These are phyloP conservation scores for Xiphophorus couchianus DNA, from an alignment of 2,113 vertebrate genomes.

Conservation along the genomic window DNA sequence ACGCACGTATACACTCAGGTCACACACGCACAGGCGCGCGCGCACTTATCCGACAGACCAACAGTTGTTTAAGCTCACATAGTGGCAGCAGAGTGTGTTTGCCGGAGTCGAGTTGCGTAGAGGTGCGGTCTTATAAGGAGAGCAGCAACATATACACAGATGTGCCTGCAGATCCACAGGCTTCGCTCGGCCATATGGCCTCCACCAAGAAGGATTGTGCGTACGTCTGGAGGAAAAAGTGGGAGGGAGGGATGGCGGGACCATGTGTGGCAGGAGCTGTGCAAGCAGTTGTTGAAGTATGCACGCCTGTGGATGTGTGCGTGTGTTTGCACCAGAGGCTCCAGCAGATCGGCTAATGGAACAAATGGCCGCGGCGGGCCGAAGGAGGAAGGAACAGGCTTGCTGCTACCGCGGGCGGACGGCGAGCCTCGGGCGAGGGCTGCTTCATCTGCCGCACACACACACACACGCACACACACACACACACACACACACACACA, in stretches of 20 bases:
- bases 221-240: conserved; percentile 88
- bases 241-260: conserved; percentile 84
- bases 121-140: conserved; percentile 78
- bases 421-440: conserved; percentile 88
- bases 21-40: conserved; percentile 29
- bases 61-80: conserved; percentile 45
- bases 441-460: conserved; percentile 87
- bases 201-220: conserved; percentile 96
- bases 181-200: conserved; percentile 98
- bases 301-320: conserved; percentile 57
- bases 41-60: conserved; percentile 24
- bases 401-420: conserved; percentile 93
- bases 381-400: conserved; percentile 91
- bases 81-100: conserved; percentile 54
- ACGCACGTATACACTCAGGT: conserved; percentile 66
- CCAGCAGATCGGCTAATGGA: conserved; percentile 97
- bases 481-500: conserved; percentile 26
- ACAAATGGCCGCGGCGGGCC: conserved; percentile 95
- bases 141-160: conserved; percentile 95
- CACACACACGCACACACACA: conserved; percentile 55
- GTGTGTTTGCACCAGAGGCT: conserved; percentile 85
- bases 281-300: conserved; percentile 95
- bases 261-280: conserved; percentile 91
- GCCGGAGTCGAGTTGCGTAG: conserved; percentile 23
- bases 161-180: conserved; percentile 99